Evolutionary conservation across 2,888 invertebrate species (phyloP).

Genomic region (Apocheima hispidaria): DNA sequence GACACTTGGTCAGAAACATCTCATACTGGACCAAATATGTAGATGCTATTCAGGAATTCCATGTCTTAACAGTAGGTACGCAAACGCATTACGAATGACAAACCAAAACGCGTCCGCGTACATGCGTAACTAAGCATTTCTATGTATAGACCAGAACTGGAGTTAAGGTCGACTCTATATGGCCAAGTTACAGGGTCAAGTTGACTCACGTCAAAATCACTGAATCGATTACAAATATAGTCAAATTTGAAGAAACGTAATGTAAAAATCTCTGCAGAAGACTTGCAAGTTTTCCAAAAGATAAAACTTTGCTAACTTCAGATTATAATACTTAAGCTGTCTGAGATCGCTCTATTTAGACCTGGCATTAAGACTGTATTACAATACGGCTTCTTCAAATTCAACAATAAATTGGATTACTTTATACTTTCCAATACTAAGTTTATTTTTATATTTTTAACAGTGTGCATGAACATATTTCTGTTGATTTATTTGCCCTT

Average conservation of each 20-base stretch:
- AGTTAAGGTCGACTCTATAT: slow-evolving; percentile 16
- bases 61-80: slow-evolving; percentile 25
- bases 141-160: slow-evolving; percentile 14
- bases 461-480: slow-evolving; percentile 71
- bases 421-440: slow-evolving; percentile 36
- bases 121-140: slow-evolving; percentile 13
- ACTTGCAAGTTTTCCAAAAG: neutral
- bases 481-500: slow-evolving; percentile 66
- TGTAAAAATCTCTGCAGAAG: neutral
- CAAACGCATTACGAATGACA: slow-evolving; percentile 28
- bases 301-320: neutral
- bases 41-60: slow-evolving; percentile 27
- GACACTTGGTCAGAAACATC: slow-evolving; percentile 14
- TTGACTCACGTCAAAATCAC: slow-evolving; percentile 7
- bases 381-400: slow-evolving; percentile 61
- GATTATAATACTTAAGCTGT: slow-evolving; percentile 4
- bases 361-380: slow-evolving; percentile 41
- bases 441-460: slow-evolving; percentile 48
- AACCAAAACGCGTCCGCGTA: slow-evolving; percentile 12
- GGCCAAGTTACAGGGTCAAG: slow-evolving; percentile 3
- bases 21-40: slow-evolving; percentile 20
- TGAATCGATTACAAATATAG: neutral
- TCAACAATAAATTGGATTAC: slow-evolving; percentile 57
- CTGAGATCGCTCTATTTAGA: slow-evolving; percentile 25
- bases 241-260: slow-evolving; percentile 33